Evolutionary conservation across 2,888 invertebrate genomes (phyloP).

Genomic region (Amphiduros pacificus): DNA sequence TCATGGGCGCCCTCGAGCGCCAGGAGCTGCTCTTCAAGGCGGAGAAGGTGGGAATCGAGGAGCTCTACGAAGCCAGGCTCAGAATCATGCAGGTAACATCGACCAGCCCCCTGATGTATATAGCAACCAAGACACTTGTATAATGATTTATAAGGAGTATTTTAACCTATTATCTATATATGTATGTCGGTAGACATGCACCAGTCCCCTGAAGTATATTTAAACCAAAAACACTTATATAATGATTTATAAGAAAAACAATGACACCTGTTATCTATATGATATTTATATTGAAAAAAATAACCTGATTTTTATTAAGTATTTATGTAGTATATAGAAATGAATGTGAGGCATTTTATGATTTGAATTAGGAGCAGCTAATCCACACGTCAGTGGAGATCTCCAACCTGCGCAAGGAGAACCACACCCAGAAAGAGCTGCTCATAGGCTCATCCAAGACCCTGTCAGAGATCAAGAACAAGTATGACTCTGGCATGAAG

Average conservation of each 20-base stretch:
- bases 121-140: no score
- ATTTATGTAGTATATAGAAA: no score
- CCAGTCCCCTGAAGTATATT: no score
- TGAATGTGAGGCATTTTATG: no score
- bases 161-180: neutral
- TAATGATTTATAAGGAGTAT: no score
- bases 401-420: constrained; percentile 21
- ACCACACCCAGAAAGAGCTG: constrained; percentile 23
- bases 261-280: no score
- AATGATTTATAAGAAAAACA: no score
- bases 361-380: constrained; percentile 9
- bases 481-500: constrained; percentile 31
- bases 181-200: no score
- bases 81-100: constrained; percentile 12
- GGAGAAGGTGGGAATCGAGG: constrained; percentile 24
- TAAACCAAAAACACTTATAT: no score
- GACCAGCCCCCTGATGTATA: no score
- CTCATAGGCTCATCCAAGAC: constrained; percentile 26
- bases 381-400: constrained; percentile 13
- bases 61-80: constrained; percentile 22
- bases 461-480: constrained; percentile 28
- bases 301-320: no score
- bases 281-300: no score
- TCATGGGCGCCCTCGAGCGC: constrained; percentile 20
- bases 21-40: constrained; percentile 22